Evolutionary conservation across 2,113 vertebrate species (phyloP), one percentile per base, ranked within the genome.

Genomic region (Myotis yumanensis): DNA sequence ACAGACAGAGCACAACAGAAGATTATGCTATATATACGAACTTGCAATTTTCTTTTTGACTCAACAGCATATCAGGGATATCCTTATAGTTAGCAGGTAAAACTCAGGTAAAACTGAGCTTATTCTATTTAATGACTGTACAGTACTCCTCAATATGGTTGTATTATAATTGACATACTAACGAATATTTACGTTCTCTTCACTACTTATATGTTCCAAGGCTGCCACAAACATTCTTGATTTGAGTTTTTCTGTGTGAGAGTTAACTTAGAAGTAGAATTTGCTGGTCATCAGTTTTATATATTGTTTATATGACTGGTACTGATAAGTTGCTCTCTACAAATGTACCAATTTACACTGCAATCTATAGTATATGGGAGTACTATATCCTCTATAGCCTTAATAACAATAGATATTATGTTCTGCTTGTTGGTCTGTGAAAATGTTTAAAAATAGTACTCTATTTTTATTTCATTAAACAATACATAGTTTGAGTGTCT

Each of bases 291-390:
- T 76, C 32, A 91, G 28, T 89, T 95, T 89, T 93, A 86, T 83
- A 5, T 86, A 91, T 91, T 71, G 95, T 89, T 48, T 51, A 64
- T 85, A 89, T 94, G 83, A 95, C 76, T 81, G 83, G 46, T 92
- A 89, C 66, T 95, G 95, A 91, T 54, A 94, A 79, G 64, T 40
- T 89, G 51, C 30, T 95, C 46, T 95, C 86, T 89, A 87, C 86
- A 97, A 89, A 46, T 86, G 62, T 75, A 71, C 54, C 79, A 91
- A 66, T 96, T 90, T 92, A 86, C 7, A 66, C 77, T 52, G 71
- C 71, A 82, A 89, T 91, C 59, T 87, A 20, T 76, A 86, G 89
- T 64, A 82, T 16, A 35, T 18, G 43, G 28, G 46, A 66, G 15
- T 12, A 66, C 12, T 22, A 5, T 48, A n/a, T 79, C 72, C 62